These are phyloP conservation scores for Drosophila basisetae DNA, from an alignment of 2,888 invertebrate species.

Conservation along the genomic window DNA sequence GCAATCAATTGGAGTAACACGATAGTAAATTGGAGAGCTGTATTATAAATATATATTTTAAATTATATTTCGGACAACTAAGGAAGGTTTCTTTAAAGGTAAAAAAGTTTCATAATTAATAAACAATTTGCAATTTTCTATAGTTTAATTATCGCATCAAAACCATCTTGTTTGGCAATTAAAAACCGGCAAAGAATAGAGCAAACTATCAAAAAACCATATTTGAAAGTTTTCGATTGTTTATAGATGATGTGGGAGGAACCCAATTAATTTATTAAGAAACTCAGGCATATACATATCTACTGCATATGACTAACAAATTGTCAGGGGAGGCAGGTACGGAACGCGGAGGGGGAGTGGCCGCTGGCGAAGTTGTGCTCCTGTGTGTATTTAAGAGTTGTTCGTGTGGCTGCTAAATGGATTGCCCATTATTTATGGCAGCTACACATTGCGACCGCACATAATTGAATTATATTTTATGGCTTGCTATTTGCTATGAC, in stretches of 20 bases:
- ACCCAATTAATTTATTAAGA: background rate
- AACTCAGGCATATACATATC: background rate
- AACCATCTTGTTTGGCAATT: background rate
- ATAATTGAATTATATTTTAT: slow-evolving; percentile 72
- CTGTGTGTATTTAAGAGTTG: slow-evolving; percentile 21
- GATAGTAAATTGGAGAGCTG: background rate
- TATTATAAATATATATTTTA: background rate
- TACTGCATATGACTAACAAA: background rate
- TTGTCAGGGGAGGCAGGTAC: background rate
- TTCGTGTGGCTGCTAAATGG: slow-evolving; percentile 40
- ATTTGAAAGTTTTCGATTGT: background rate
- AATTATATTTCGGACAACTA: background rate
- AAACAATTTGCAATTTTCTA: background rate
- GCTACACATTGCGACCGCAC: slow-evolving; percentile 63
- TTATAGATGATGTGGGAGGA: background rate
- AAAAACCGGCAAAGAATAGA: background rate
- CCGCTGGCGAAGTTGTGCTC: slow-evolving; percentile 23
- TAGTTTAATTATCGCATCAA: background rate
- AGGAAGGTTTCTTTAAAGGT: background rate
- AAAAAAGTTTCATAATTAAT: background rate
- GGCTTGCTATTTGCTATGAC: slow-evolving; percentile 61
- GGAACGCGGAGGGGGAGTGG: background rate
- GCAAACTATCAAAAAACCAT: background rate
- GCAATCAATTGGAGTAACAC: background rate
- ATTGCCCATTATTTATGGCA: slow-evolving; percentile 73